Evolutionary conservation across 2,797 vertebrate genomes (phyloP).

Genomic region (Zalophus californianus): DNA sequence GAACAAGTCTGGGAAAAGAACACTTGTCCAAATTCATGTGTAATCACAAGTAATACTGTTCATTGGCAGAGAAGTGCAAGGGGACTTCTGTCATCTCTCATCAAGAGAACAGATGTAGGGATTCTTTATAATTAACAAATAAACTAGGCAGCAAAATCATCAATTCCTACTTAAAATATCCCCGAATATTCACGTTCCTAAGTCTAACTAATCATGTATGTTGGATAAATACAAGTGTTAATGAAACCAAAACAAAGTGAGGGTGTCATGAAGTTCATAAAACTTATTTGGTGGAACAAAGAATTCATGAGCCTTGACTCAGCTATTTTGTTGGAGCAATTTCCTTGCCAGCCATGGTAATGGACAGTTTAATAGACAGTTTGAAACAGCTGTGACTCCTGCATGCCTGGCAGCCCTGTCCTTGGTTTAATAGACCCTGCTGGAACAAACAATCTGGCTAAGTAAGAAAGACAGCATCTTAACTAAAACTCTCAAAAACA

Average conservation of each 20-base stretch:
- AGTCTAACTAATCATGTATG: not conserved
- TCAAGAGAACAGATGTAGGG: not conserved
- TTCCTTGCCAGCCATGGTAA: not conserved
- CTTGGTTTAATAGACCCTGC: slow-evolving; percentile 7
- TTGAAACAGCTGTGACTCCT: not conserved
- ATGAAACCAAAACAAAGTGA: not conserved
- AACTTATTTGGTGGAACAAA: slow-evolving; percentile 25
- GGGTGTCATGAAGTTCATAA: not conserved
- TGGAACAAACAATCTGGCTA: not conserved
- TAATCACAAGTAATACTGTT: not conserved
- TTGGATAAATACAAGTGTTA: not conserved
- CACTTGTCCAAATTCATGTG: not conserved
- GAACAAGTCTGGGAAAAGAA: not conserved
- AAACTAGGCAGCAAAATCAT: not conserved
- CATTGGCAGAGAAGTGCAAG: not conserved
- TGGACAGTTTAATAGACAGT: not conserved
- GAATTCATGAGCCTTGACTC: not conserved
- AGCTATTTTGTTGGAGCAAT: not conserved
- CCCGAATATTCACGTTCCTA: not conserved
- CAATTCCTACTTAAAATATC: not conserved
- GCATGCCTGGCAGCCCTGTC: not conserved
- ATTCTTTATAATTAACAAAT: slow-evolving; percentile 16
- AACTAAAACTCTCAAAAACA: slow-evolving; percentile 26
- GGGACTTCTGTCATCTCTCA: not conserved
- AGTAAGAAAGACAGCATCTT: not conserved